Evolutionary conservation across 2,888 invertebrate genomes (phyloP), one percentile per base, ranked within the genome.

Genomic region (Drosophila lacicola): DNA sequence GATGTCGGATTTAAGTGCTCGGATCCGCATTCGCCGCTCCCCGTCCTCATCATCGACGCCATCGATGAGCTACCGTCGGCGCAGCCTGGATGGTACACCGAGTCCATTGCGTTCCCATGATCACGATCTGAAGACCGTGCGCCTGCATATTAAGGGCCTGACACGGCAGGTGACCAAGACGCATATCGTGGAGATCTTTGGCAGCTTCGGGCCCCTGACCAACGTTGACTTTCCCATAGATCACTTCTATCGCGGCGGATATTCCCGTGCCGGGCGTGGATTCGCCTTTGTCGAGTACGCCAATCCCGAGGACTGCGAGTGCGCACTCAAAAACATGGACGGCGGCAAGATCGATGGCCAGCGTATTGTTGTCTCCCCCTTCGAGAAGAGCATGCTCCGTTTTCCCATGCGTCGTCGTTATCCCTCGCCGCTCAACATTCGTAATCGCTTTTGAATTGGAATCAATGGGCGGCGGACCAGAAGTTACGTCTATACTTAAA

Each of bases 271-370:
- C 4, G 82, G 85, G 0, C 85, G 88, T 4, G 88, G 82, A 3
- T 82, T 61, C 4, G 88, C 85, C 10, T 82, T 84, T 13, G 68
- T 87, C 6, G 67, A 82, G 53, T 82, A 42, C 5, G 29, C 13
- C 0, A 63, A 61, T 25, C 57, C 88, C 4, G 17, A 62, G 29
- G 82, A 82, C 42, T 88, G 82, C 14, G 36, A 47, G 33, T 2
- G 5, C 2, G 82, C 82, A 8, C 60, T 66, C 10, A 50, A 29
- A 41, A 64, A 62, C 36, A 82, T 82, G 82, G 57, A 82, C 37
- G 88, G 88, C 1, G 82, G 88, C 3, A 49, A 47, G 39, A 82
- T 82, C 19, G 88, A 82, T 21, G 69, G 60, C 5, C 63, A 65
- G 13, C 49, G 51, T 2, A 57, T 82, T 1, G 4, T 57, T 8